A percentile compares a stretch with the other conserved stretches of the same genome.
These are phyloP conservation scores for Geopemphigus sp. DNA, from an alignment of 1,140 invertebrate genomes.

Conservation along the genomic window DNA sequence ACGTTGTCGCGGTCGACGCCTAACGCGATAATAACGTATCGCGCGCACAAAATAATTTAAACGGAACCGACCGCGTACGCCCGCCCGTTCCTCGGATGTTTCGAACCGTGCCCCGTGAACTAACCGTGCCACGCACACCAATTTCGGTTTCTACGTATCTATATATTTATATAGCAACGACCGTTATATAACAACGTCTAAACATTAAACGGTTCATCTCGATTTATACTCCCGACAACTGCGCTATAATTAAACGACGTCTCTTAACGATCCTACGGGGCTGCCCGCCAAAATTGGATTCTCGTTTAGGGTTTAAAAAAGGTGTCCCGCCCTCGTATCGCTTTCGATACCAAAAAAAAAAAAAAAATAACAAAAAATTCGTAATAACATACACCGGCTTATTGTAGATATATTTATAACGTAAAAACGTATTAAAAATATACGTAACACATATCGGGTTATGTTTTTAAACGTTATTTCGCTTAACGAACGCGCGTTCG, in stretches of 20 bases:
- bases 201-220: conserved; percentile 18
- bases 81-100: not conserved
- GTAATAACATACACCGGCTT: too few relatives aligned
- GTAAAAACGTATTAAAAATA: too few relatives aligned
- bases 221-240: conserved; percentile 24
- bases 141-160: conserved; percentile 11
- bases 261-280: not conserved
- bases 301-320: not conserved
- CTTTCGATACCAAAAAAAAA: too few relatives aligned
- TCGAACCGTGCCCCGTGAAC: not conserved
- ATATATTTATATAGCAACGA: not conserved
- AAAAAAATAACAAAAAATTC: too few relatives aligned
- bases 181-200: not conserved
- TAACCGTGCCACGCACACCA: not conserved
- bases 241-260: conserved; percentile 2
- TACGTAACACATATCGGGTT: too few relatives aligned
- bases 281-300: not conserved
- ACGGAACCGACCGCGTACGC: not conserved
- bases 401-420: too few relatives aligned
- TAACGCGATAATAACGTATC: too few relatives aligned
- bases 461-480: too few relatives aligned
- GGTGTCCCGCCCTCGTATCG: not conserved
- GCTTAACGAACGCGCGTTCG: too few relatives aligned
- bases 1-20: not conserved
- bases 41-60: not conserved